Percentiles rank a stretch among this genome's conserved stretches.
These are phyloP conservation scores for Dromaius novaehollandiae DNA, from an alignment of 2,113 vertebrate genomes.

Conservation along the genomic window DNA sequence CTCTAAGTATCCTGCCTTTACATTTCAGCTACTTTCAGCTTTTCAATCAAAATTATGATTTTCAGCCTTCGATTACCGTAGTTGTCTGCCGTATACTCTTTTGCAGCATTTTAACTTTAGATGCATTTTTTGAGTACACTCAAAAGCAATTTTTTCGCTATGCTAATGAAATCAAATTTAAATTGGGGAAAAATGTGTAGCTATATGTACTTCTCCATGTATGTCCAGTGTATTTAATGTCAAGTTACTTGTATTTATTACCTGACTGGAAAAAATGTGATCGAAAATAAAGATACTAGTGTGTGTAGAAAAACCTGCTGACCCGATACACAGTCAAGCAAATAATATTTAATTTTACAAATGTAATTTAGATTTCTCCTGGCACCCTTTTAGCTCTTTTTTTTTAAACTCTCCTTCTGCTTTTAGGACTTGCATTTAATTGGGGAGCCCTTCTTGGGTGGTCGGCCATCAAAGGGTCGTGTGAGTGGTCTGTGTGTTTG, in stretches of 20 bases:
- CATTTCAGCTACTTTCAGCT: neutral
- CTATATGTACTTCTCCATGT: neutral
- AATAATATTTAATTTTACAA: neutral
- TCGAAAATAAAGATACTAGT: neutral
- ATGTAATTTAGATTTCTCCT: neutral
- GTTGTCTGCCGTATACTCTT: neutral
- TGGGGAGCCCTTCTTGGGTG: slow-evolving; percentile 96
- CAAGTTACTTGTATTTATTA: neutral
- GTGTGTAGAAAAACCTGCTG: neutral
- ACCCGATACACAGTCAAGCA: accelerated
- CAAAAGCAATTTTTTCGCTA: neutral
- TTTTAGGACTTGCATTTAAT: slow-evolving; percentile 90
- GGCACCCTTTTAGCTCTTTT: neutral
- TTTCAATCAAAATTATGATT: neutral
- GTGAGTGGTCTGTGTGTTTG: slow-evolving; percentile 91
- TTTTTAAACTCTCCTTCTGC: neutral
- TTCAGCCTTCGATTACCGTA: neutral
- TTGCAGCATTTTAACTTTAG: neutral
- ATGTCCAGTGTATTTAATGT: neutral
- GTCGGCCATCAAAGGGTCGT: slow-evolving; percentile 89
- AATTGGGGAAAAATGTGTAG: accelerated
- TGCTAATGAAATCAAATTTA: neutral
- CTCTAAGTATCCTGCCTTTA: neutral
- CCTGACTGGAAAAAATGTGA: neutral
- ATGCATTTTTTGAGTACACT: neutral